Conservation (phyloP, 2,888 invertebrate species). For the Pemphredon lugubris region DNA sequence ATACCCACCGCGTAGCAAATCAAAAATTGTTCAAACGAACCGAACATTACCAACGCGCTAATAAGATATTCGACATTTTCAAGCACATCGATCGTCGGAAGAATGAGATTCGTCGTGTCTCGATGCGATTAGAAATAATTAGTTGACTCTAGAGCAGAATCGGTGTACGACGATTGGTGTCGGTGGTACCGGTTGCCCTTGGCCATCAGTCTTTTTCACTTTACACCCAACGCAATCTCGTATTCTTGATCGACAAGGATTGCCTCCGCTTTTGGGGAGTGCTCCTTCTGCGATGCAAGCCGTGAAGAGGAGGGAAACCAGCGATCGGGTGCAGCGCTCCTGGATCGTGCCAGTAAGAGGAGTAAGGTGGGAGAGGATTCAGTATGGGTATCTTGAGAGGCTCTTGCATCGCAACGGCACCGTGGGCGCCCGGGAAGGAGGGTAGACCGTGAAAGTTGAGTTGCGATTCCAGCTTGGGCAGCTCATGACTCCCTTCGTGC, state of each 20-base stretch:
- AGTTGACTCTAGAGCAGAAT: no score
- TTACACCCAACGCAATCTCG: slow-evolving; percentile 35
- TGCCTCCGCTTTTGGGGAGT: slow-evolving; percentile 24
- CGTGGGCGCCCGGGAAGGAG: slow-evolving; percentile 9
- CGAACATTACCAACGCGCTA: no score
- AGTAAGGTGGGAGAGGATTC: slow-evolving; percentile 31
- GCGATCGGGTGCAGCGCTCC: slow-evolving; percentile 27
- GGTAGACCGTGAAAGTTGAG: slow-evolving; percentile 27
- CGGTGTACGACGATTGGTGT: no score
- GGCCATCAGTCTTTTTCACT: slow-evolving; percentile 10
- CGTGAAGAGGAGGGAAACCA: slow-evolving; percentile 13
- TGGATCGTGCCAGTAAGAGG: slow-evolving; percentile 50
- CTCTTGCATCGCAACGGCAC: slow-evolving; percentile 13
- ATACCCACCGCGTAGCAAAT: no score
- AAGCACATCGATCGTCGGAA: no score
- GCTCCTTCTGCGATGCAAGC: slow-evolving; percentile 35
- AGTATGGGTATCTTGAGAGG: slow-evolving; percentile 53
- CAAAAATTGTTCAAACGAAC: no score
- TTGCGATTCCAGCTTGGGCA: slow-evolving; percentile 44
- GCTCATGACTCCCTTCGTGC: slow-evolving; percentile 13
- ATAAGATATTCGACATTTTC: no score
- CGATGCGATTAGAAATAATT: no score
- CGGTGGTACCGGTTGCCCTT: no score
- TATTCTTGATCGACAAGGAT: slow-evolving; percentile 10
- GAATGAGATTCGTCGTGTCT: no score